These are phyloP conservation scores for Centrocercus urophasianus DNA, from an alignment of 2,113 vertebrate genomes.

Conservation along the genomic window DNA sequence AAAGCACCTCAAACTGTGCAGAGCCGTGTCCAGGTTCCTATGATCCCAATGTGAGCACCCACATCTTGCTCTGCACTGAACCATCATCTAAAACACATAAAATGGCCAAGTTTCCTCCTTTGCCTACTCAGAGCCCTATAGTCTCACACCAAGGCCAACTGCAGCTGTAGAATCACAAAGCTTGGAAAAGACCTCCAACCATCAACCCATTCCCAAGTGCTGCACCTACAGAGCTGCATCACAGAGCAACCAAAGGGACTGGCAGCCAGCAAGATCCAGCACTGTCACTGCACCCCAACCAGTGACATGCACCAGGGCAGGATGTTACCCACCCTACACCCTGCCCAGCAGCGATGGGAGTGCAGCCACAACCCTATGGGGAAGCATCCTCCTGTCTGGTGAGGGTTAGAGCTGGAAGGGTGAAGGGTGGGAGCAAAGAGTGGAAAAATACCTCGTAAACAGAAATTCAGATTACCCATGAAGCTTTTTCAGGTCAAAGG, in stretches of 20 bases:
- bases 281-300: neutral
- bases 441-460: conserved; percentile 63
- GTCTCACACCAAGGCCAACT: neutral
- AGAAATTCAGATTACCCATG: conserved; percentile 75
- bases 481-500: conserved; percentile 82
- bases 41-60: no score
- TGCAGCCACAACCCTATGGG: neutral
- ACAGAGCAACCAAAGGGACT: neutral
- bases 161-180: neutral
- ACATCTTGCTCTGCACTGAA: neutral
- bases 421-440: neutral
- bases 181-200: neutral
- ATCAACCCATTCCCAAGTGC: neutral
- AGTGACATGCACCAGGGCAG: no score
- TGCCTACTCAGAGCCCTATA: fast-evolving
- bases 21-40: no score
- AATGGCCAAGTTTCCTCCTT: neutral
- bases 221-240: neutral
- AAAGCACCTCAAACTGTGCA: neutral
- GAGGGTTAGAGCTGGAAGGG: neutral
- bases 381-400: neutral
- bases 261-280: neutral
- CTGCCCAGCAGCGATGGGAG: neutral
- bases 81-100: fast-evolving
- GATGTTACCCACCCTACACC: neutral